Evolutionary conservation across 2,888 invertebrate species (phyloP).

Genomic region (Drosophila lutescens): DNA sequence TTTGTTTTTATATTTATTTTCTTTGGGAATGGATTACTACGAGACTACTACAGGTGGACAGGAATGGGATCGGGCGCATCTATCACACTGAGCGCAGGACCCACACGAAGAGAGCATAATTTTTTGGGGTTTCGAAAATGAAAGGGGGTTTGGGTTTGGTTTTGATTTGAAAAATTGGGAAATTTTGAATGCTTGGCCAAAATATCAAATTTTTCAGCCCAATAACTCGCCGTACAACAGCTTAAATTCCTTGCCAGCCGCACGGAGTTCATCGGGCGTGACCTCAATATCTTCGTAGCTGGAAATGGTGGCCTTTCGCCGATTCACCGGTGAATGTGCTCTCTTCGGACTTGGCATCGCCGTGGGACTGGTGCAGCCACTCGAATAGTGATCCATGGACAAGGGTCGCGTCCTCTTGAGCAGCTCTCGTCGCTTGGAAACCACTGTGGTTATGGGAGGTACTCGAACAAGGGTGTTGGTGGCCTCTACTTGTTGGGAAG

Average conservation of each 20-base stretch:
- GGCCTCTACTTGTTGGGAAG: slow-evolving; percentile 46
- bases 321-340: slow-evolving; percentile 58
- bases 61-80: slow-evolving; percentile 25
- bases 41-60: slow-evolving; percentile 6
- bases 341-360: slow-evolving; percentile 57
- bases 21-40: slow-evolving; percentile 13
- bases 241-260: slow-evolving; percentile 78
- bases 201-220: slow-evolving; percentile 73
- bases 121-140: slow-evolving; percentile 7
- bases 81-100: slow-evolving; percentile 63
- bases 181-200: slow-evolving; percentile 71
- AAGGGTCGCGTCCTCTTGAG: slow-evolving; percentile 77
- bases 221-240: slow-evolving; percentile 79
- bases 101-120: slow-evolving; percentile 29
- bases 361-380: slow-evolving; percentile 47
- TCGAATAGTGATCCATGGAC: slow-evolving; percentile 60
- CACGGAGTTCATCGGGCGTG: slow-evolving; percentile 79
- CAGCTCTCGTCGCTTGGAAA: slow-evolving; percentile 71
- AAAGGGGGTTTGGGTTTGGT: slow-evolving; percentile 5
- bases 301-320: slow-evolving; percentile 30
- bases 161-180: slow-evolving; percentile 67
- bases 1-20: slow-evolving; percentile 14
- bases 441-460: slow-evolving; percentile 14
- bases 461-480: slow-evolving; percentile 67
- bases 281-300: slow-evolving; percentile 80